Evolutionary conservation across 2,888 invertebrate species (phyloP).

Genomic region (Neocrepidodera transversa): DNA sequence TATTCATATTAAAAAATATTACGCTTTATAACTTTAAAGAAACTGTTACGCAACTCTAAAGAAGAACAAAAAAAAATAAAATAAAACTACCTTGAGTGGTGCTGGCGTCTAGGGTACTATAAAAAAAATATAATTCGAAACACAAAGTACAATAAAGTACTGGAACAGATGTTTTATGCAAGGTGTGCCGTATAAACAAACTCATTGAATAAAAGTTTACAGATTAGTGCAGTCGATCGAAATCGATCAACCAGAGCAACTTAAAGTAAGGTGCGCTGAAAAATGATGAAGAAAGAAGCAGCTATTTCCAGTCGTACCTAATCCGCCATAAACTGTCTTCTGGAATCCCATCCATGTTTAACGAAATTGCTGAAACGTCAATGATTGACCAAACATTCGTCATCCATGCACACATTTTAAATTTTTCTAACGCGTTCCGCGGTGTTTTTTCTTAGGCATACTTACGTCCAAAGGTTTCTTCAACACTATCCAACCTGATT

Average conservation of each 20-base stretch:
- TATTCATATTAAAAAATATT: no score
- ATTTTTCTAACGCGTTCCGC: conserved; percentile 24
- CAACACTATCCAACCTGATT: conserved; percentile 96
- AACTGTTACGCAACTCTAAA: no score
- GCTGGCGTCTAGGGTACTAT: conserved; percentile 31
- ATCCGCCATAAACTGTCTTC: conserved; percentile 31
- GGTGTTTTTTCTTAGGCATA: conserved; percentile 59
- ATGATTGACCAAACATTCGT: conserved; percentile 23
- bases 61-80: no score
- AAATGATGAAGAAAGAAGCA: conserved; percentile 72
- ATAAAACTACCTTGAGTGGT: conserved; percentile 32
- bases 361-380: conserved; percentile 43
- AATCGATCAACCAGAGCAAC: conserved; percentile 65
- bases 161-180: conserved; percentile 53
- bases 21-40: no score
- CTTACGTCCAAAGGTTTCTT: conserved; percentile 97
- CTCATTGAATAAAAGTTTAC: conserved; percentile 62
- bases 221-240: conserved; percentile 61
- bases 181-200: conserved; percentile 71
- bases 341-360: conserved; percentile 15
- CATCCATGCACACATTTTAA: conserved; percentile 23
- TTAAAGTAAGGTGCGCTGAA: conserved; percentile 76
- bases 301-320: conserved; percentile 59
- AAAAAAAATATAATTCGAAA: conserved; percentile 39
- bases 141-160: conserved; percentile 46